Base-by-base conservation (phyloP, 2,113 vertebrate genomes). In the Dicaeum eximium region DNA sequence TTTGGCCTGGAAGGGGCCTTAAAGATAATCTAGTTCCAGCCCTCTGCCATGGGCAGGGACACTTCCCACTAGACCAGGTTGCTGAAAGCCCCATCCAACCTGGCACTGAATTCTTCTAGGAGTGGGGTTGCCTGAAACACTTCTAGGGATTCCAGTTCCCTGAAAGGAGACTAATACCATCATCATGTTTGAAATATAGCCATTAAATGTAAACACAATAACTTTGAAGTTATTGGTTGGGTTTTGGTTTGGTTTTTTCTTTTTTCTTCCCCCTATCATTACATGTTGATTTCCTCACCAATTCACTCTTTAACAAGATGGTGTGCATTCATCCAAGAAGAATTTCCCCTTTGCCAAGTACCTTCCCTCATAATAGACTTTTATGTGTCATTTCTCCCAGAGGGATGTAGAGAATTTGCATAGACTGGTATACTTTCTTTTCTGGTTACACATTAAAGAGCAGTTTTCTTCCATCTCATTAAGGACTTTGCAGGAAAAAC, bases 221-320 rank as follows among this genome's bases (percentile, higher is more conserved):
- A 27, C 38, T 80, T 48, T 11, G 35, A 13, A 42, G 47, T 3
- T 47, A 15, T 13, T 33, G 28, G 20, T 13, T 47, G 3, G 5
- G 13, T 56, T 65, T 24, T 23, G 1, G n/a, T n/a, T n/a, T n/a
- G n/a, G n/a, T n/a, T n/a, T n/a, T n/a, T n/a, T n/a, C n/a, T n/a
- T n/a, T n/a, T n/a, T 21, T 8, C 37, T 33, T 37, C 44, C 0
- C 7, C 14, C 6, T 4, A 4, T 24, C 7, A 1, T 38, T 40
- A 64, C 25, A 48, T 33, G 9, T 11, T 30, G 3, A 30, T 92
- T 78, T 64, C 74, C 38, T 94, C 44, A 17, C 21, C 38, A 50
- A 40, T 28, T 84, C 37, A 7, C 40, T 79, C 30, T 67, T 60
- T 47, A 44, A 53, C 40, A 24, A 40, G 31, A 57, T 20, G 28